Evolutionary conservation across 2,113 vertebrate genomes (phyloP).

Genomic region (Tautogolabrus adspersus): DNA sequence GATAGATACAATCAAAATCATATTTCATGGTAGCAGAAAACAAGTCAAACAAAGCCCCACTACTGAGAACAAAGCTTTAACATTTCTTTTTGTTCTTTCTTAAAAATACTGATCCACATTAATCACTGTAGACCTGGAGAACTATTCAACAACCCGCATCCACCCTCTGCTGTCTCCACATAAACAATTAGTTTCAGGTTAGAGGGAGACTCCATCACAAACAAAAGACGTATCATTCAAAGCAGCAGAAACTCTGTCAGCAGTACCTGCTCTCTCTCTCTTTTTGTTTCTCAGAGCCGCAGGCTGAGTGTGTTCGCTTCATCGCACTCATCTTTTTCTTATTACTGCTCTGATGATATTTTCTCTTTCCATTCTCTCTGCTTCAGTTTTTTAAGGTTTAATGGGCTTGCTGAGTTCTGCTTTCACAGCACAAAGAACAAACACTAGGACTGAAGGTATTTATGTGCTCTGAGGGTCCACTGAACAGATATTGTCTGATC

Average conservation of each 20-base stretch:
- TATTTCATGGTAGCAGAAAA: no score
- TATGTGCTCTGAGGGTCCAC: conserved; percentile 16
- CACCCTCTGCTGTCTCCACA: background rate
- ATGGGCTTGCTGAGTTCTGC: background rate
- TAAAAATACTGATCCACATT: no score
- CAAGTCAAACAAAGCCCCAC: no score
- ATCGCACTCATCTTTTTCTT: conserved; percentile 1
- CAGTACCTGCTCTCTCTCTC: background rate
- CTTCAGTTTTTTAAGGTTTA: background rate
- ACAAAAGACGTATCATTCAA: conserved; percentile 26
- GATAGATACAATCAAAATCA: no score
- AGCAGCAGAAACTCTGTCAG: conserved; percentile 5
- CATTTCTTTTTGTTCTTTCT: no score
- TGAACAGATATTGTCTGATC: conserved; percentile 39
- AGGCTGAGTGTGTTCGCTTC: background rate
- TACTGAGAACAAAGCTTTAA: no score
- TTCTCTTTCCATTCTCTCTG: background rate
- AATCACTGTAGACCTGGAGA: no score
- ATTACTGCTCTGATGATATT: background rate
- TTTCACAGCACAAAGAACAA: conserved; percentile 9
- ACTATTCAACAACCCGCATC: no score
- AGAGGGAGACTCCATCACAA: conserved; percentile 13
- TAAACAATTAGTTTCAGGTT: background rate
- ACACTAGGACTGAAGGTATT: conserved; percentile 16
- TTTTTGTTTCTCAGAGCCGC: background rate